Evolutionary conservation across 2,888 invertebrate genomes (phyloP).

Genomic region (Lasioglossum marginatum): DNA sequence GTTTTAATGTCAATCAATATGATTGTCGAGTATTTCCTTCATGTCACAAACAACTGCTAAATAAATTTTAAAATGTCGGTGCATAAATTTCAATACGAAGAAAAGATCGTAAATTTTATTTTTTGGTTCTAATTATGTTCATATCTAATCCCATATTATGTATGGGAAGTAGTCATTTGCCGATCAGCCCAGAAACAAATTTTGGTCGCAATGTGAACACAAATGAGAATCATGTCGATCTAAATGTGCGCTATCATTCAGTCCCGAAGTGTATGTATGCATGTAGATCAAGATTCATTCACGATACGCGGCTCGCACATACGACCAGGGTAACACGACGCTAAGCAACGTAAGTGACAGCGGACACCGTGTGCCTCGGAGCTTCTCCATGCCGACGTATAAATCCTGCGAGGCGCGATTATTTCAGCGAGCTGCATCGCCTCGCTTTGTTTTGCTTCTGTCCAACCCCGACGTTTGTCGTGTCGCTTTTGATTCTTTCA

Average conservation of each 20-base stretch:
- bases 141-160: too few relatives aligned
- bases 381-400: constrained; percentile 57
- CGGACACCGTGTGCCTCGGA: constrained; percentile 44
- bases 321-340: constrained; percentile 38
- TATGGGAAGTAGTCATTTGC: too few relatives aligned
- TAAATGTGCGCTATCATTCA: not conserved
- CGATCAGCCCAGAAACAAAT: not conserved
- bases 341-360: constrained; percentile 55
- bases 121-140: too few relatives aligned
- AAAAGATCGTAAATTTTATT: too few relatives aligned
- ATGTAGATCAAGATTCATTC: constrained; percentile 42
- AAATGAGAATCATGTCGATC: not conserved
- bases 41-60: too few relatives aligned
- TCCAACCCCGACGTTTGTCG: constrained; percentile 35
- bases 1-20: too few relatives aligned
- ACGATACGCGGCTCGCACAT: constrained; percentile 29
- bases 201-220: not conserved
- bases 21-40: too few relatives aligned
- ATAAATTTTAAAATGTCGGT: too few relatives aligned
- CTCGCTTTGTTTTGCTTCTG: constrained; percentile 62
- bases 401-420: constrained; percentile 66
- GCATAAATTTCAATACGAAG: too few relatives aligned
- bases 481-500: constrained; percentile 68
- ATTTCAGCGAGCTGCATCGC: constrained; percentile 58
- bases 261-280: not conserved